Evolutionary conservation across 2,888 invertebrate genomes (phyloP).

Genomic region (Melinopterus prodromus): DNA sequence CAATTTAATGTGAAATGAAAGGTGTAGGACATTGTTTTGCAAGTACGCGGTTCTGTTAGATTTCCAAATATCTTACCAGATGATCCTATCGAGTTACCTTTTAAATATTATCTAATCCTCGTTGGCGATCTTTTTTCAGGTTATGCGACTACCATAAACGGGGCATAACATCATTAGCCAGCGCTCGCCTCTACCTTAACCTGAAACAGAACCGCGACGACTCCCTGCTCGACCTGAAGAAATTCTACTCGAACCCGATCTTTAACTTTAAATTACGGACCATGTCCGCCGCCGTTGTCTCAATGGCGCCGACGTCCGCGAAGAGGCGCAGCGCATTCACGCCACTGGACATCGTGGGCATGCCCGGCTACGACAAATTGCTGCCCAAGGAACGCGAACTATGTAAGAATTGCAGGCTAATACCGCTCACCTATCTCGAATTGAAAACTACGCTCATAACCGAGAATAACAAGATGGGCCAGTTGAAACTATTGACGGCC

Average conservation of each 20-base stretch:
- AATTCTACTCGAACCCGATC: conserved; percentile 53
- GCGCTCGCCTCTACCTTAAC: conserved; percentile 71
- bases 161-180: conserved; percentile 73
- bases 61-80: too few relatives aligned
- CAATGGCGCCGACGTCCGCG: conserved; percentile 31
- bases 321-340: conserved; percentile 61
- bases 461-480: conserved; percentile 80
- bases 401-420: conserved; percentile 77
- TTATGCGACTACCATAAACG: conserved; percentile 73
- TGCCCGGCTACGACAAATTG: conserved; percentile 82
- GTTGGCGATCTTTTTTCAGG: conserved; percentile 52
- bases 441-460: conserved; percentile 77
- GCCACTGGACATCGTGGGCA: conserved; percentile 73
- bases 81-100: too few relatives aligned
- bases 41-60: too few relatives aligned
- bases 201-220: conserved; percentile 69
- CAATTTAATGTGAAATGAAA: too few relatives aligned
- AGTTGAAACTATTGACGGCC: conserved; percentile 81
- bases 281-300: conserved; percentile 27
- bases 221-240: conserved; percentile 62
- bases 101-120: not conserved
- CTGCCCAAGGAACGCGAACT: conserved; percentile 74
- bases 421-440: conserved; percentile 81
- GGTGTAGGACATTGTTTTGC: too few relatives aligned
- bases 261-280: conserved; percentile 53